A percentile compares a stretch with the other conserved stretches of the same genome.
phyloP scores from a whole-genome alignment of 2,888 invertebrate species.

The Trichopria drosophilae region DNA sequence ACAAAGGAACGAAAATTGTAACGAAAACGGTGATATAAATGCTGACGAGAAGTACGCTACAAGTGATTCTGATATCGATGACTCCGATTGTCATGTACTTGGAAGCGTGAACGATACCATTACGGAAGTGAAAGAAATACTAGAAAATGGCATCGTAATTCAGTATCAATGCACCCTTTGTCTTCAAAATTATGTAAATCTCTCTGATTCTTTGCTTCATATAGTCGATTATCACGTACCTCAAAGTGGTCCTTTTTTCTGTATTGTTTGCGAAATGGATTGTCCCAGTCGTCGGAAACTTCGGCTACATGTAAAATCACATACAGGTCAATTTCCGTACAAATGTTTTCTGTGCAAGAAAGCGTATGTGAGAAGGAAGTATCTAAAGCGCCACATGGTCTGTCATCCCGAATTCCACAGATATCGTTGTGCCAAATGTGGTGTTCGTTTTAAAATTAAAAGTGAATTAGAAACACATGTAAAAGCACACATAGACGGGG shows the following conservation, averaged over 20 bases:
- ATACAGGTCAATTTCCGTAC: conserved; percentile 63
- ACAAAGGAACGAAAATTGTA: conserved; percentile 10
- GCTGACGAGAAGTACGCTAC: not conserved
- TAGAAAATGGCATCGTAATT: conserved; percentile 37
- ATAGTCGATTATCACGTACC: conserved; percentile 53
- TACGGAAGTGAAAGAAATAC: conserved; percentile 53
- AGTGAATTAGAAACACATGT: conserved; percentile 49
- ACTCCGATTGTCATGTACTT: conserved; percentile 44
- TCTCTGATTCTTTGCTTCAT: conserved; percentile 46
- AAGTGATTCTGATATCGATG: conserved; percentile 44
- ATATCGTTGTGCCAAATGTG: conserved; percentile 53
- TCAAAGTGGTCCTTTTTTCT: conserved; percentile 59
- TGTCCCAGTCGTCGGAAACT: conserved; percentile 63
- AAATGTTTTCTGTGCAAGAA: conserved; percentile 55
- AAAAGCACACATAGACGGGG: conserved; percentile 40
- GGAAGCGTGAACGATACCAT: conserved; percentile 54
- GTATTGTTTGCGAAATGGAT: conserved; percentile 65
- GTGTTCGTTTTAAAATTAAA: conserved; percentile 47
- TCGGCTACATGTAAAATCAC: conserved; percentile 63
- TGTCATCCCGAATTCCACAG: conserved; percentile 53
- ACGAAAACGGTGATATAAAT: conserved; percentile 10
- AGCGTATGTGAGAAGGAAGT: conserved; percentile 50
- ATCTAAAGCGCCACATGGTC: conserved; percentile 53
- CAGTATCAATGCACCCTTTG: conserved; percentile 54
- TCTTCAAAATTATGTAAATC: conserved; percentile 47